A percentile compares a stretch with the other conserved stretches of the same genome.
These are phyloP conservation scores for Synaphobranchus kaupii DNA, from an alignment of 2,797 vertebrate species.

Conservation along the genomic window DNA sequence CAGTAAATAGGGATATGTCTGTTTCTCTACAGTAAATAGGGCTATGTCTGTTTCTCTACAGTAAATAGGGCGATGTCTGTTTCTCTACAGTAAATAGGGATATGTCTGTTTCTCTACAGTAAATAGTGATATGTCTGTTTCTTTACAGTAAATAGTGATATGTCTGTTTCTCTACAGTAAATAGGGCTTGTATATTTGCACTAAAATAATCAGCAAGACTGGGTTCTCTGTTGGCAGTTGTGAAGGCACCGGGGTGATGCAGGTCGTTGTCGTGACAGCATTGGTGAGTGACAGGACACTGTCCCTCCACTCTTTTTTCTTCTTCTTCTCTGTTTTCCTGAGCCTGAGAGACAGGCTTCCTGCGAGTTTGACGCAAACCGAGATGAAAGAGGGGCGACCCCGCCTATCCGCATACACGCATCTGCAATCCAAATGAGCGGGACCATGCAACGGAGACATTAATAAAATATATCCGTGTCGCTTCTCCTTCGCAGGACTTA, in stretches of 20 bases:
- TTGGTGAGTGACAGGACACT: too few relatives aligned
- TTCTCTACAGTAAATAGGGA: too few relatives aligned
- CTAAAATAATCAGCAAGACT: neutral
- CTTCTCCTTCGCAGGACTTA: neutral
- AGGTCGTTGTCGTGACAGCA: neutral
- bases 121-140: neutral
- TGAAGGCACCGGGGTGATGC: neutral
- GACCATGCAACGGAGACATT: slow-evolving; percentile 16
- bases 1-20: neutral
- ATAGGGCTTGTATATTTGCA: neutral
- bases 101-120: too few relatives aligned
- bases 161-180: too few relatives aligned
- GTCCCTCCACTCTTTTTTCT: neutral
- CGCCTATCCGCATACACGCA: slow-evolving; percentile 5
- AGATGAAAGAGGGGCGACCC: slow-evolving; percentile 23
- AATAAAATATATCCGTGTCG: slow-evolving; percentile 15
- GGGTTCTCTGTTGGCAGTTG: too few relatives aligned
- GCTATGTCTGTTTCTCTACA: too few relatives aligned
- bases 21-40: neutral
- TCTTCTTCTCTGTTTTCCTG: neutral
- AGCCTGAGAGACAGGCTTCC: neutral
- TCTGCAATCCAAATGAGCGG: slow-evolving; percentile 7
- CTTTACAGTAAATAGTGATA: too few relatives aligned
- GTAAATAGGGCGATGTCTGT: too few relatives aligned
- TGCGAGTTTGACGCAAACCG: slow-evolving; percentile 9